These are phyloP conservation scores for Podotricha telesiphe DNA, from an alignment of 2,888 invertebrate species.

Conservation along the genomic window DNA sequence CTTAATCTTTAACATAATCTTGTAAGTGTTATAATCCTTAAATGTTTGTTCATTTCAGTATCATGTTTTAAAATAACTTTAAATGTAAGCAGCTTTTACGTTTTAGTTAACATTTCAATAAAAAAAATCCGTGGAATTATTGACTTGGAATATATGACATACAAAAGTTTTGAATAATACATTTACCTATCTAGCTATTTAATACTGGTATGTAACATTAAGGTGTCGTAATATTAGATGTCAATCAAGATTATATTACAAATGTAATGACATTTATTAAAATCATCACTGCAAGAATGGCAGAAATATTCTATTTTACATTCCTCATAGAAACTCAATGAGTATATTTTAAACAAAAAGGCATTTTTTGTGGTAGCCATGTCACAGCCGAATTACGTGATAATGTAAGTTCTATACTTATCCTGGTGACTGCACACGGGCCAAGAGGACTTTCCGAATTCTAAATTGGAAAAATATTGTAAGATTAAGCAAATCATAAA, in stretches of 20 bases:
- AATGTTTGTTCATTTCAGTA: slow-evolving; percentile 17
- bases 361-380: slow-evolving; percentile 46
- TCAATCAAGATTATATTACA: background rate
- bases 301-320: background rate
- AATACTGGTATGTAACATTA: background rate
- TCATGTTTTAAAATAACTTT: background rate
- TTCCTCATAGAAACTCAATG: background rate
- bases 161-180: background rate
- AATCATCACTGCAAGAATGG: background rate
- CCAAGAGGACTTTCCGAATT: no score
- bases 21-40: slow-evolving; percentile 18
- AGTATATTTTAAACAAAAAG: background rate
- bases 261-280: background rate
- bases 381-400: slow-evolving; percentile 47
- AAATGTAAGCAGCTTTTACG: background rate
- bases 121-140: background rate
- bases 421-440: slow-evolving; percentile 54
- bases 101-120: background rate
- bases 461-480: no score
- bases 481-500: no score
- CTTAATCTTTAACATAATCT: slow-evolving; percentile 26
- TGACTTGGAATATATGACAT: no score
- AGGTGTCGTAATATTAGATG: background rate
- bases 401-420: slow-evolving; percentile 56
- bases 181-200: background rate